These are phyloP conservation scores for Icerya purchasi DNA, from an alignment of 2,888 invertebrate genomes.

Conservation along the genomic window DNA sequence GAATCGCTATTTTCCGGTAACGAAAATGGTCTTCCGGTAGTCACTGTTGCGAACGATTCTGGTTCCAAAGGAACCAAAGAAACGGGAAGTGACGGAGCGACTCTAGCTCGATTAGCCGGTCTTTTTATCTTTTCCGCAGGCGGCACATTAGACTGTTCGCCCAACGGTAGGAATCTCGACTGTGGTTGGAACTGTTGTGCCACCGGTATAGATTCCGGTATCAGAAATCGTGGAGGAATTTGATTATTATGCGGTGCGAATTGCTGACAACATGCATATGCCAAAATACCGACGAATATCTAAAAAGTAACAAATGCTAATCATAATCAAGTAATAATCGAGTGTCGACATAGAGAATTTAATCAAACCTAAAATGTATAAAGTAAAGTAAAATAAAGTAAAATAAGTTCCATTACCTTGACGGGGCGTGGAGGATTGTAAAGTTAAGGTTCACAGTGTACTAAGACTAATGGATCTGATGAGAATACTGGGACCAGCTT, in stretches of 20 bases:
- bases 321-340: no score
- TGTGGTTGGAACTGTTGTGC: slow-evolving; percentile 19
- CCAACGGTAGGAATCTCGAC: slow-evolving; percentile 18
- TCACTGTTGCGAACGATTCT: slow-evolving; percentile 5
- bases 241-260: slow-evolving; percentile 25
- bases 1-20: neutral
- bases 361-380: no score
- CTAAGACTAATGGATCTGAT: no score
- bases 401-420: no score
- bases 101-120: slow-evolving; percentile 1
- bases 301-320: neutral
- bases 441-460: no score
- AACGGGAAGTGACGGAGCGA: slow-evolving; percentile 25
- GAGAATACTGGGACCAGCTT: no score
- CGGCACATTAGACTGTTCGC: slow-evolving; percentile 29
- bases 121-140: slow-evolving; percentile 16
- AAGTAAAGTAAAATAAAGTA: no score
- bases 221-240: slow-evolving; percentile 38
- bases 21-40: neutral
- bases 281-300: neutral
- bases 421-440: no score
- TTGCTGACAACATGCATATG: slow-evolving; percentile 3
- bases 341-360: no score
- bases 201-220: slow-evolving; percentile 39
- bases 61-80: neutral